These are phyloP conservation scores for Campylorhamphus procurvoides DNA, from an alignment of 2,113 vertebrate genomes.

Conservation along the genomic window DNA sequence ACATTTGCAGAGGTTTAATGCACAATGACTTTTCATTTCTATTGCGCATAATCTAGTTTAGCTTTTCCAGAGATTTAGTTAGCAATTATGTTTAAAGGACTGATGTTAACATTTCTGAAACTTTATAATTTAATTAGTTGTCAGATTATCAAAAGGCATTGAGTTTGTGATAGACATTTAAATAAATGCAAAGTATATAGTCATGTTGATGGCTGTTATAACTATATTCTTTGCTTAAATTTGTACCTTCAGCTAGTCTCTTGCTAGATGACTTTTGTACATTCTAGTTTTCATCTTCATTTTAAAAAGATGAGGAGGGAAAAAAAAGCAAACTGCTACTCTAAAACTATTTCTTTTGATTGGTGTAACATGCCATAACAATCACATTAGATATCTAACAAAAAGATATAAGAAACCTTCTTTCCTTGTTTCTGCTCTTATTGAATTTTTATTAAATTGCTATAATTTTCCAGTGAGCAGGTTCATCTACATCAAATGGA, in stretches of 20 bases:
- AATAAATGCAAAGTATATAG: slow-evolving; percentile 71
- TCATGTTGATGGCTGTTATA: slow-evolving; percentile 57
- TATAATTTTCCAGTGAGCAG: slow-evolving; percentile 80
- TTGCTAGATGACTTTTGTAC: slow-evolving; percentile 70
- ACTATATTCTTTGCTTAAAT: slow-evolving; percentile 70
- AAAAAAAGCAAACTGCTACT: slow-evolving; percentile 66
- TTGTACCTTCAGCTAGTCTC: slow-evolving; percentile 66
- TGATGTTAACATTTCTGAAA: slow-evolving; percentile 68
- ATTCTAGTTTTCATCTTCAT: slow-evolving; percentile 69
- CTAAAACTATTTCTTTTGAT: slow-evolving; percentile 73
- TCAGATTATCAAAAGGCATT: slow-evolving; percentile 73
- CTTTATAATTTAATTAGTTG: slow-evolving; percentile 76
- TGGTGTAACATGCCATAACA: slow-evolving; percentile 72
- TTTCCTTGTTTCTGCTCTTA: slow-evolving; percentile 73
- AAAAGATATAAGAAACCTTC: slow-evolving; percentile 72
- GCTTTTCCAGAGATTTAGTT: slow-evolving; percentile 66
- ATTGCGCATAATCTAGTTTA: slow-evolving; percentile 61
- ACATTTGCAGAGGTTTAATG: slow-evolving; percentile 68
- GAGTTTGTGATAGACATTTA: slow-evolving; percentile 71
- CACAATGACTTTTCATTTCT: slow-evolving; percentile 63
- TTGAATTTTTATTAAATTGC: slow-evolving; percentile 78
- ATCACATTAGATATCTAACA: slow-evolving; percentile 71
- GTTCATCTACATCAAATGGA: slow-evolving; percentile 76
- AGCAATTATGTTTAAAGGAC: slow-evolving; percentile 64
- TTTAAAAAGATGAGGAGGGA: slow-evolving; percentile 71